Evolutionary conservation across 2,797 vertebrate genomes (phyloP).

Genomic region (Coregonus ussuriensis): DNA sequence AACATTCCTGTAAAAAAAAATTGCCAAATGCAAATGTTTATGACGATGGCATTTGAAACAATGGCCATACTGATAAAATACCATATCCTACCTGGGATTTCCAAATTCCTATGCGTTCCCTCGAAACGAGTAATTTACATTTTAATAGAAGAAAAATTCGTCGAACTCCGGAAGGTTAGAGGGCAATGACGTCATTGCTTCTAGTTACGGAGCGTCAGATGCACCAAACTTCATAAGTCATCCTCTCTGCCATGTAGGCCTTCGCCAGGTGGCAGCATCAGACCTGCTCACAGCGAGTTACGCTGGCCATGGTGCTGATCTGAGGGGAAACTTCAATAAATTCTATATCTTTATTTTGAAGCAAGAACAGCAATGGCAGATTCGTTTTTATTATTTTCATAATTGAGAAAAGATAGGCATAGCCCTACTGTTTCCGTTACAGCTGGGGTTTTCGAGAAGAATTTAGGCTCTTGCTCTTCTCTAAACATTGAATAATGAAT

Average conservation of each 20-base stretch:
- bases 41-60: not conserved
- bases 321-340: not conserved
- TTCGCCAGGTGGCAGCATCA: constrained; percentile 65
- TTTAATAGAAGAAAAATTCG: not conserved
- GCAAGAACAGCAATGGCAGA: not conserved
- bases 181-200: constrained; percentile 1
- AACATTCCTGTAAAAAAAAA: not conserved
- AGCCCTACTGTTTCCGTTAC: too few species aligned
- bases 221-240: constrained; percentile 20
- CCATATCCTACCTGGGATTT: not conserved
- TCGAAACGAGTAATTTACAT: not conserved
- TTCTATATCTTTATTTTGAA: not conserved
- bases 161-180: not conserved
- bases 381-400: not conserved
- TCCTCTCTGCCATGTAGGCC: not conserved
- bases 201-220: constrained; percentile 34
- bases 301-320: constrained; percentile 18
- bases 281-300: not conserved
- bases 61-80: not conserved
- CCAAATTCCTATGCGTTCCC: not conserved
- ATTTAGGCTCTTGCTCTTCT: too few species aligned
- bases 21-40: not conserved
- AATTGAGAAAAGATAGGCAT: too few species aligned
- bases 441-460: too few species aligned
- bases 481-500: not conserved